A percentile compares a stretch with the other conserved stretches of the same genome.
Conservation (phyloP, 2,888 invertebrate species). For the Phortica magna region DNA sequence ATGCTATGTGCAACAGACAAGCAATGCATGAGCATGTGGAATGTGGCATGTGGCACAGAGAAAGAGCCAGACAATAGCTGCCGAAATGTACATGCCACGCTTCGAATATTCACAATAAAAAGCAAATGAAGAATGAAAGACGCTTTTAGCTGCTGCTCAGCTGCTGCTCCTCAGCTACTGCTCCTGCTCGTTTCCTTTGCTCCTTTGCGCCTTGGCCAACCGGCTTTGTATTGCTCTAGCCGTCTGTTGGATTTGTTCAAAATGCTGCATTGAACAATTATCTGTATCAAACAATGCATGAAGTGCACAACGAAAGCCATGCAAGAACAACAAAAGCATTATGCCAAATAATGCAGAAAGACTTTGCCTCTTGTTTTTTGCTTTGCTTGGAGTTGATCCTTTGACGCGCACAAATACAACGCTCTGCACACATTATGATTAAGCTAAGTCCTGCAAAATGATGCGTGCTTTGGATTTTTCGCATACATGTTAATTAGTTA, state of each 20-base stretch:
- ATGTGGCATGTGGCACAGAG: background rate
- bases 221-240: too few species aligned
- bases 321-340: background rate
- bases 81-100: background rate
- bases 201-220: too few species aligned
- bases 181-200: too few species aligned
- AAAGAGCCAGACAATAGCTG: conserved; percentile 1
- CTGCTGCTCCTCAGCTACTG: background rate
- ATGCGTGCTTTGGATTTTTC: background rate
- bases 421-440: too few species aligned
- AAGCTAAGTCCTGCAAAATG: too few species aligned
- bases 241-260: conserved; percentile 4
- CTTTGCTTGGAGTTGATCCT: background rate
- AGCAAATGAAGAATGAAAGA: conserved; percentile 6
- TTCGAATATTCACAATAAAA: background rate
- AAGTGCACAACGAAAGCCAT: background rate
- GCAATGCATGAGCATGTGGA: too few species aligned
- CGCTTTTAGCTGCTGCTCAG: background rate
- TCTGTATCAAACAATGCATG: conserved; percentile 25
- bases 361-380: background rate
- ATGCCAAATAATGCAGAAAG: background rate
- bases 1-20: background rate
- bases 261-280: conserved; percentile 31
- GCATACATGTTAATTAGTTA: background rate
- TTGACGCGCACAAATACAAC: background rate